These are phyloP conservation scores for Columbina picui DNA, from an alignment of 2,113 vertebrate species.

Conservation along the genomic window DNA sequence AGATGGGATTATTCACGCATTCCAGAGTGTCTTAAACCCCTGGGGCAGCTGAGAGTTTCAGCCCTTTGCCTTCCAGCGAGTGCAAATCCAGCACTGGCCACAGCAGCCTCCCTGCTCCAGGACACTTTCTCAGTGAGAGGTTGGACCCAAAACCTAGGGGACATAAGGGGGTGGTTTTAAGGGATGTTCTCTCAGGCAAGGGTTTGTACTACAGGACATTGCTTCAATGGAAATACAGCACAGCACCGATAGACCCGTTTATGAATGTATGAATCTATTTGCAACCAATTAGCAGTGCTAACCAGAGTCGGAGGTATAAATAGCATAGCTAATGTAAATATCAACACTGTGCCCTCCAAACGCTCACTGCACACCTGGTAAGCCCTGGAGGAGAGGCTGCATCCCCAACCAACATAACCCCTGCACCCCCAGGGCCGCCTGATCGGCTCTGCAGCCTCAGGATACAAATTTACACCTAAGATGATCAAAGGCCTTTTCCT, in stretches of 20 bases:
- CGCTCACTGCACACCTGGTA: not conserved
- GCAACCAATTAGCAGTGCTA: slow-evolving; percentile 35
- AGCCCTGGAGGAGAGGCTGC: not conserved
- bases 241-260: not conserved
- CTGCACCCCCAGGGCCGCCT: not conserved
- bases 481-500: not conserved
- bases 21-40: not conserved
- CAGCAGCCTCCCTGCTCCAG: accelerated
- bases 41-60: not conserved
- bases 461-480: not conserved
- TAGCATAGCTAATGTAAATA: not conserved
- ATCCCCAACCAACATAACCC: not conserved
- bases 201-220: not conserved
- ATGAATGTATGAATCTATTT: slow-evolving; percentile 2
- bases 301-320: not conserved
- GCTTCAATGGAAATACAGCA: not conserved
- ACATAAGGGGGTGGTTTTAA: not conserved
- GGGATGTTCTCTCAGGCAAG: not conserved
- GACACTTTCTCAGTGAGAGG: not conserved
- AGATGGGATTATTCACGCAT: not conserved
- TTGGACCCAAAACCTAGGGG: not conserved
- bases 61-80: not conserved
- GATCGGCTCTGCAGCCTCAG: not conserved
- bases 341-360: not conserved
- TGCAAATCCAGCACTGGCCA: accelerated